Conservation (phyloP, 30 jellyfish, hydroid and myxozoan species). For the Chrysaora quinquecirrha region DNA sequence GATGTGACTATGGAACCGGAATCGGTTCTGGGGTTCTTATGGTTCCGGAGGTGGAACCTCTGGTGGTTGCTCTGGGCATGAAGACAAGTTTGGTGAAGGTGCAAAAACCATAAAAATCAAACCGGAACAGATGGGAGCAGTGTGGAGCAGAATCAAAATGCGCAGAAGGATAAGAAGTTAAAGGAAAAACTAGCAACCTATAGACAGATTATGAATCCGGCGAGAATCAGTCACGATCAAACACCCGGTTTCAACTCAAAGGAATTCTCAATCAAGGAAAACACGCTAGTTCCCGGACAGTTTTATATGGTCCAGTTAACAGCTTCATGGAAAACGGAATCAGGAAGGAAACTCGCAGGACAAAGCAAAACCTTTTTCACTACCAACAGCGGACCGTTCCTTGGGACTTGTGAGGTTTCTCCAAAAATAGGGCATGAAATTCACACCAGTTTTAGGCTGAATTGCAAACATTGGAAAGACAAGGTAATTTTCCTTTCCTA, state of each 20-base stretch:
- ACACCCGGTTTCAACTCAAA: constrained; percentile 10
- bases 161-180: constrained; percentile 14
- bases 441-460: constrained; percentile 22
- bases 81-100: constrained; percentile 65
- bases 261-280: constrained; percentile 5
- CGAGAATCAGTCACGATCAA: neutral
- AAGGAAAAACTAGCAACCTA: constrained; percentile 21
- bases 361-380: constrained; percentile 32
- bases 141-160: constrained; percentile 2
- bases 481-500: constrained; percentile 31
- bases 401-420: constrained; percentile 43
- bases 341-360: constrained; percentile 57
- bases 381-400: constrained; percentile 69
- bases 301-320: constrained; percentile 43
- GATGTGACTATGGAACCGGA: constrained; percentile 52
- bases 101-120: constrained; percentile 30
- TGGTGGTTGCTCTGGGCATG: constrained; percentile 58
- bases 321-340: constrained; percentile 57
- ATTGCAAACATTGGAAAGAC: constrained; percentile 65
- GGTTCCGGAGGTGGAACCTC: constrained; percentile 21
- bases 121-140: constrained; percentile 27
- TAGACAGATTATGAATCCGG: constrained; percentile 22
- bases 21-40: constrained; percentile 14
- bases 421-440: constrained; percentile 53
- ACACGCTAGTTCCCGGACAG: constrained; percentile 67